These are phyloP conservation scores for Mystacides longicornis DNA, from an alignment of 2,888 invertebrate species.

Conservation along the genomic window DNA sequence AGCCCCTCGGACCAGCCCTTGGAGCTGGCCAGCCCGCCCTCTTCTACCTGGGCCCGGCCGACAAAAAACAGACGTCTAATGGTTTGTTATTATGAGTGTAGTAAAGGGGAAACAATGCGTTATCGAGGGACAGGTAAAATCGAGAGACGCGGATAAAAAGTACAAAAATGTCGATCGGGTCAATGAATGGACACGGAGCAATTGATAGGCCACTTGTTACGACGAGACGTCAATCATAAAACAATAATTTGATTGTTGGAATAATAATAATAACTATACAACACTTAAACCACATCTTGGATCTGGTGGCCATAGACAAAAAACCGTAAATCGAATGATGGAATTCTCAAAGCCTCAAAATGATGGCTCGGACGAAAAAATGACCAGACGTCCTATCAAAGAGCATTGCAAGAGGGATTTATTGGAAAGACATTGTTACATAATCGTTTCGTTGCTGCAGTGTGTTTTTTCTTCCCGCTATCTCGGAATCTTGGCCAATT, in stretches of 20 bases:
- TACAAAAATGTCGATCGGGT: too few relatives aligned
- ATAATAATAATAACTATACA: neutral
- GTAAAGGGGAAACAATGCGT: neutral
- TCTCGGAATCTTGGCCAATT: constrained; percentile 5
- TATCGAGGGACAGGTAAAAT: too few relatives aligned
- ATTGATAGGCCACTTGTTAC: neutral
- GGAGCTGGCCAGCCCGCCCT: constrained; percentile 19
- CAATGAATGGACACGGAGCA: too few relatives aligned
- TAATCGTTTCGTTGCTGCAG: neutral
- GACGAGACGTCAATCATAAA: neutral
- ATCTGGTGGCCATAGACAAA: neutral
- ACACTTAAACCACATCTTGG: neutral
- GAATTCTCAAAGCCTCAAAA: neutral
- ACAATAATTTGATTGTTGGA: neutral
- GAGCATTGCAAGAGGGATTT: too few relatives aligned
- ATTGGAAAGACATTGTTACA: neutral
- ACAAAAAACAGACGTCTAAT: constrained; percentile 14
- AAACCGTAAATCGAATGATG: neutral
- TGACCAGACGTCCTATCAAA: neutral
- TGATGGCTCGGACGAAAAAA: neutral
- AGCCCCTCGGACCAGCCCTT: neutral
- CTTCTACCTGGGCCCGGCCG: constrained; percentile 22
- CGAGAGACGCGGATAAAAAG: too few relatives aligned
- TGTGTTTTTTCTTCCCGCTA: neutral
- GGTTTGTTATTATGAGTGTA: constrained; percentile 2